These are phyloP conservation scores for Rotaria magnacalcarata DNA, from an alignment of 2,888 invertebrate species.

Conservation along the genomic window DNA sequence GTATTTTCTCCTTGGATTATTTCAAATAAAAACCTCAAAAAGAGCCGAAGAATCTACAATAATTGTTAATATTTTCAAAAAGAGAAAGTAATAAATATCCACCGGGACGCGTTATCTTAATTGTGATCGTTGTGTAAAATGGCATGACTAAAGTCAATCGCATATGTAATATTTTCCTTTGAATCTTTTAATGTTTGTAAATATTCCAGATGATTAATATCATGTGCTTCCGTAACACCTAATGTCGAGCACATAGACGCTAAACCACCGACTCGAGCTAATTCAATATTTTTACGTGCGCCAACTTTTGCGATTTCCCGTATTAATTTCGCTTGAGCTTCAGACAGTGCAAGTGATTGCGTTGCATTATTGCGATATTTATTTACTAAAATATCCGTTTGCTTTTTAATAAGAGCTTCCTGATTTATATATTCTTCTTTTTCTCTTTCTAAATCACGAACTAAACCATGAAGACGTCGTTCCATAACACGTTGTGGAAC, in stretches of 20 bases:
- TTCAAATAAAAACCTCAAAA: no score
- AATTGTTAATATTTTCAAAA: no score
- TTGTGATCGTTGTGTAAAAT: not conserved
- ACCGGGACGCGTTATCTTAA: no score
- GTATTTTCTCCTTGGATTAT: no score
- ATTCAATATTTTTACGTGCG: constrained; percentile 16
- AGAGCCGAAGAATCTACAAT: no score
- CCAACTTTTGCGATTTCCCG: constrained; percentile 39
- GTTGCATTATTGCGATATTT: not conserved
- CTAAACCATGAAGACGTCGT: constrained; percentile 39
- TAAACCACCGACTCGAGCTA: constrained; percentile 37
- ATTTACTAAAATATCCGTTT: constrained; percentile 38
- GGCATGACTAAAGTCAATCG: constrained; percentile 50
- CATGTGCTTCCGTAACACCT: constrained; percentile 49
- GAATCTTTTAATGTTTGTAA: constrained; percentile 51
- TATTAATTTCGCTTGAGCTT: not conserved
- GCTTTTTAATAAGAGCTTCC: constrained; percentile 44
- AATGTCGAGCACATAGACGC: constrained; percentile 49
- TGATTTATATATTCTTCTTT: constrained; percentile 43
- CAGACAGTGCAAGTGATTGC: not conserved
- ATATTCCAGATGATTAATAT: constrained; percentile 53
- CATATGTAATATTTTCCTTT: constrained; percentile 51
- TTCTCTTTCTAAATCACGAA: constrained; percentile 45
- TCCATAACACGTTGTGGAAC: constrained; percentile 41
- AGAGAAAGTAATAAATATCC: no score